A percentile compares a stretch with the other conserved stretches of the same genome.
phyloP scores from a whole-genome alignment of 2,113 vertebrate genomes.

The Psettodes erumei region DNA sequence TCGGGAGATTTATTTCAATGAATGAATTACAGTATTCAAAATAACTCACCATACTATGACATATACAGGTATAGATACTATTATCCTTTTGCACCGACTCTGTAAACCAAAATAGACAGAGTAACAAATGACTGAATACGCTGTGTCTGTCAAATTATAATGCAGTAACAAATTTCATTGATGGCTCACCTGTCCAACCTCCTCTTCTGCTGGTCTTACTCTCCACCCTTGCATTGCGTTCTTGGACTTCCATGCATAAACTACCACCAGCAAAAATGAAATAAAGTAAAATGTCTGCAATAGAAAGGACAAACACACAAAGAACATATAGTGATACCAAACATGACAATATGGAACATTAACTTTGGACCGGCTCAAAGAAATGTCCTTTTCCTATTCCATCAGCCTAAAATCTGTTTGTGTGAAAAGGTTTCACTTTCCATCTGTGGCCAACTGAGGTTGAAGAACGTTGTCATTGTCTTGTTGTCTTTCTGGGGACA shows the following conservation, averaged over 20 bases:
- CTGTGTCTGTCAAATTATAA: background rate
- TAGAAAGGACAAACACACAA: background rate
- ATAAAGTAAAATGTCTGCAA: conserved; percentile 81
- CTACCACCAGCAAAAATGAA: conserved; percentile 81
- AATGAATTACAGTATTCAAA: background rate
- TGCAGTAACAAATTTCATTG: background rate
- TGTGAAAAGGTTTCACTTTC: background rate
- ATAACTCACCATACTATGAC: conserved; percentile 69
- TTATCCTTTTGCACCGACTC: conserved; percentile 32
- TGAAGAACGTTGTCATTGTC: background rate
- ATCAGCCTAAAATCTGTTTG: background rate
- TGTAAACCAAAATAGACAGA: conserved; percentile 28
- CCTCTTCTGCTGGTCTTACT: conserved; percentile 37
- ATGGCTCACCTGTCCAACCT: conserved; percentile 63
- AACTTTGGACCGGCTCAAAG: background rate
- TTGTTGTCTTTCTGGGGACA: conserved; percentile 1
- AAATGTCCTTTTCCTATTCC: too few species aligned
- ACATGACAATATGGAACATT: background rate
- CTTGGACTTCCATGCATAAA: conserved; percentile 82
- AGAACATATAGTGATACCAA: background rate
- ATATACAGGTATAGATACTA: conserved; percentile 39
- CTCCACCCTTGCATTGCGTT: conserved; percentile 75
- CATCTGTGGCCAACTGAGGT: background rate
- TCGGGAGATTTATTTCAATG: background rate
- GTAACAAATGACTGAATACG: background rate